These are phyloP conservation scores for Tachina grossa DNA, from an alignment of 2,888 invertebrate genomes.

Conservation along the genomic window DNA sequence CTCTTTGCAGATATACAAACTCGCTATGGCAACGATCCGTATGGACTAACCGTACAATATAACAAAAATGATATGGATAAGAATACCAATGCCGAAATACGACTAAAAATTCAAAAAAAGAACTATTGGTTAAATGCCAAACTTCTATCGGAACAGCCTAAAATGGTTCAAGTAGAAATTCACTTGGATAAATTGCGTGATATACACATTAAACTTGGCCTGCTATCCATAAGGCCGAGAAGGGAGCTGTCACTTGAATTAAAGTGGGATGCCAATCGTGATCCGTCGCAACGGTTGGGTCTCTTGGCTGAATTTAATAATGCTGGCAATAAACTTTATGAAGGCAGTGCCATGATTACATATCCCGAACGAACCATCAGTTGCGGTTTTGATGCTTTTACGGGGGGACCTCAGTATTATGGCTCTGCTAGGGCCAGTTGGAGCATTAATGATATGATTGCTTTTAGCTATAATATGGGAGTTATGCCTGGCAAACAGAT, in stretches of 20 bases:
- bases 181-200: conserved; percentile 92
- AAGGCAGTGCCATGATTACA: conserved; percentile 86
- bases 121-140: conserved; percentile 87
- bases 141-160: conserved; percentile 87
- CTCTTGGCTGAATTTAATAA: conserved; percentile 86
- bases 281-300: conserved; percentile 86
- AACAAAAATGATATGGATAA: conserved; percentile 85
- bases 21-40: conserved; percentile 85
- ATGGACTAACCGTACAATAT: conserved; percentile 87
- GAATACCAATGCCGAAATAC: conserved; percentile 86
- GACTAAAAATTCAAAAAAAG: conserved; percentile 85
- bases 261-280: conserved; percentile 94
- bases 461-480: conserved; percentile 79
- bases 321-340: conserved; percentile 86
- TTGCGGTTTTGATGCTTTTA: conserved; percentile 86
- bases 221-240: conserved; percentile 85
- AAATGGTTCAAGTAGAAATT: conserved; percentile 87
- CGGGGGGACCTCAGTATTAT: conserved; percentile 80
- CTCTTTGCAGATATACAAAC: conserved; percentile 88
- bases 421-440: conserved; percentile 86
- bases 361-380: conserved; percentile 90
- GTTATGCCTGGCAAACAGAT: conserved; percentile 77
- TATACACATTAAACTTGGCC: conserved; percentile 87
- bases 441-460: conserved; percentile 86
- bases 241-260: conserved; percentile 89